Conservation (phyloP, 2,113 vertebrate species). For the Marmota flaviventris region DNA sequence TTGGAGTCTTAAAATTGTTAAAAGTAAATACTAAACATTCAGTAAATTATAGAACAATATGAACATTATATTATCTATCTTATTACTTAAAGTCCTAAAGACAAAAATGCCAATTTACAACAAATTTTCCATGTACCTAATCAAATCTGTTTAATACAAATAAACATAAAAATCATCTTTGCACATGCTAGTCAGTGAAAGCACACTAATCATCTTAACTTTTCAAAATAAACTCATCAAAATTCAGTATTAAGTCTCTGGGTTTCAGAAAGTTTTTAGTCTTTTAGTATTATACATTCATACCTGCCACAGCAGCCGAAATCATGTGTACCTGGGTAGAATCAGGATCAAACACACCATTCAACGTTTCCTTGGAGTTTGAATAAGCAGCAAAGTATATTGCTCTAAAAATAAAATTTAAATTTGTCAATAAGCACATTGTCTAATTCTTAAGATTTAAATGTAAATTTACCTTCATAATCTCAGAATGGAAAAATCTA, state of each 20-base stretch:
- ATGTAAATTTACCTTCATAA: constrained; percentile 44
- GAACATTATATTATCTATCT: constrained; percentile 9
- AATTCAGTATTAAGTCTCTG: constrained; percentile 58
- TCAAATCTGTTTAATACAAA: constrained; percentile 52
- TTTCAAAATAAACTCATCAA: constrained; percentile 60
- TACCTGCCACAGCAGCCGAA: constrained; percentile 98
- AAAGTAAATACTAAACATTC: constrained; percentile 65
- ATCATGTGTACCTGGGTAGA: constrained; percentile 97
- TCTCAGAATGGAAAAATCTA: constrained; percentile 41
- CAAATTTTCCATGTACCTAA: constrained; percentile 10
- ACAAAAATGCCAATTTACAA: constrained; percentile 39
- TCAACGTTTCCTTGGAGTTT: constrained; percentile 96
- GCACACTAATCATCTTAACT: constrained; percentile 41
- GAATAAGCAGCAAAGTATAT: constrained; percentile 99
- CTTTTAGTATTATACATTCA: constrained; percentile 85
- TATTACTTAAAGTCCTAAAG: constrained; percentile 66
- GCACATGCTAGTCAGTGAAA: constrained; percentile 56
- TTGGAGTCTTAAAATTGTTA: constrained; percentile 64
- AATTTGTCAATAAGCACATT: constrained; percentile 56
- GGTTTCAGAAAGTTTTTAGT: constrained; percentile 24
- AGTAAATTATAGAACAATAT: constrained; percentile 48
- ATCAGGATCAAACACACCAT: constrained; percentile 94
- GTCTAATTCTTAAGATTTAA: constrained; percentile 32
- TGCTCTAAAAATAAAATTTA: constrained; percentile 90
- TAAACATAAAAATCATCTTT: constrained; percentile 54